Conservation (phyloP, 1,140 invertebrate species). For the Araneus ventricosus region DNA sequence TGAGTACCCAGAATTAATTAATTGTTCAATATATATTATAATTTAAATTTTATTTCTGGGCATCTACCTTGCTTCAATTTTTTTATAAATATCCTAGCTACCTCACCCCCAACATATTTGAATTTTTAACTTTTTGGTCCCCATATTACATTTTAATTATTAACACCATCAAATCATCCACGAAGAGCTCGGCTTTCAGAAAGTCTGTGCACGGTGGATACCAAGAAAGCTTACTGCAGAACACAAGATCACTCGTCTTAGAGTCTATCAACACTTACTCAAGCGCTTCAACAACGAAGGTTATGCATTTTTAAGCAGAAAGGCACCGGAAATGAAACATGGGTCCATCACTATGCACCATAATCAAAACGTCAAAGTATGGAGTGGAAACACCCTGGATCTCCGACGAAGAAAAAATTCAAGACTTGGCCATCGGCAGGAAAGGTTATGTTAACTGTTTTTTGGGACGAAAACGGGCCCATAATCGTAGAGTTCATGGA, state of each 20-base stretch:
- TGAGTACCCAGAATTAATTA: too few species aligned
- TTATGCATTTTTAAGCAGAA: not conserved
- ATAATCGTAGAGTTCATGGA: not conserved
- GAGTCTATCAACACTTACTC: not conserved
- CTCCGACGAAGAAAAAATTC: not conserved
- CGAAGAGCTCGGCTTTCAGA: not conserved
- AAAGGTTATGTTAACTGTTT: not conserved
- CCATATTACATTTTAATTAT: too few species aligned
- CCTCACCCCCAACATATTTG: too few species aligned
- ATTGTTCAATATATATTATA: too few species aligned
- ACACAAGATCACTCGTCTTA: not conserved
- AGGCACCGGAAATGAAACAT: not conserved
- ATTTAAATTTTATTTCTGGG: too few species aligned
- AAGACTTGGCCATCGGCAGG: not conserved
- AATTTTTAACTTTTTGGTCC: too few species aligned
- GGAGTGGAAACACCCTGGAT: not conserved
- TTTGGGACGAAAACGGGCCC: not conserved
- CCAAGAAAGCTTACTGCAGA: not conserved
- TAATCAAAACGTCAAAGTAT: not conserved
- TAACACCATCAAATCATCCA: not conserved
- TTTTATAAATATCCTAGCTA: too few species aligned
- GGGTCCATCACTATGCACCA: not conserved
- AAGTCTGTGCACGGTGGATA: not conserved
- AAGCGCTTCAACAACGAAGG: not conserved
- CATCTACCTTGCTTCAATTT: too few species aligned